Conservation (phyloP, 2,797 vertebrate species). For the Sarcophilus harrisii region DNA sequence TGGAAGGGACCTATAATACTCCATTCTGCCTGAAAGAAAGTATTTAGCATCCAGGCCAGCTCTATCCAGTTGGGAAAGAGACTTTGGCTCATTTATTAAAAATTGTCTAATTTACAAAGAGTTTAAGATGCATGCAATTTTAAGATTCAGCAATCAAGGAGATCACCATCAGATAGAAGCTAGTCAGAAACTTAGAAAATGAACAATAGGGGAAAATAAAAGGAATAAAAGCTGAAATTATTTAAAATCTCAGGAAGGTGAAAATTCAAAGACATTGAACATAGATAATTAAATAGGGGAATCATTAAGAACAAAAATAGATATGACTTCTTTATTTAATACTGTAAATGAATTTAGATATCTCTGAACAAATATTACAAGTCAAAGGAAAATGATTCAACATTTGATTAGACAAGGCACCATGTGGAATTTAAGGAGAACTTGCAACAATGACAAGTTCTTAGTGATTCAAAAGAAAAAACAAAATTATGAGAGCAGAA, state of each 20-base stretch:
- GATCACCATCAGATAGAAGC: neutral
- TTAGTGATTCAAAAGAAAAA: neutral
- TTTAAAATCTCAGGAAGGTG: neutral
- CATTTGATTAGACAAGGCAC: neutral
- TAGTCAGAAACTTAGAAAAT: neutral
- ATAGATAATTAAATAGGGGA: neutral
- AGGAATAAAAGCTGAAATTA: neutral
- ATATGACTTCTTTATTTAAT: neutral
- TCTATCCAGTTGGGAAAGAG: neutral
- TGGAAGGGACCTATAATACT: neutral
- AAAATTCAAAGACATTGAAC: neutral
- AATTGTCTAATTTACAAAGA: neutral
- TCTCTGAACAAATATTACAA: neutral
- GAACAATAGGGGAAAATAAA: neutral
- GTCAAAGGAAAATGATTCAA: neutral
- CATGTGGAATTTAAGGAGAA: neutral
- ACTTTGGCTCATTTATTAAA: neutral
- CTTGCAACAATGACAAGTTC: neutral
- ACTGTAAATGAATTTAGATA: neutral
- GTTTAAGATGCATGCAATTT: neutral
- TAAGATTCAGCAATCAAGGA: neutral
- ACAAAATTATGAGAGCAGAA: neutral
- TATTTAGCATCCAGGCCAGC: neutral
- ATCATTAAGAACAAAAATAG: neutral
- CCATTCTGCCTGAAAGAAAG: neutral